Percentiles rank a stretch among this genome's conserved stretches.
These are phyloP conservation scores for Pseudanteris insignis DNA, from an alignment of 2,888 invertebrate species.

Conservation along the genomic window DNA sequence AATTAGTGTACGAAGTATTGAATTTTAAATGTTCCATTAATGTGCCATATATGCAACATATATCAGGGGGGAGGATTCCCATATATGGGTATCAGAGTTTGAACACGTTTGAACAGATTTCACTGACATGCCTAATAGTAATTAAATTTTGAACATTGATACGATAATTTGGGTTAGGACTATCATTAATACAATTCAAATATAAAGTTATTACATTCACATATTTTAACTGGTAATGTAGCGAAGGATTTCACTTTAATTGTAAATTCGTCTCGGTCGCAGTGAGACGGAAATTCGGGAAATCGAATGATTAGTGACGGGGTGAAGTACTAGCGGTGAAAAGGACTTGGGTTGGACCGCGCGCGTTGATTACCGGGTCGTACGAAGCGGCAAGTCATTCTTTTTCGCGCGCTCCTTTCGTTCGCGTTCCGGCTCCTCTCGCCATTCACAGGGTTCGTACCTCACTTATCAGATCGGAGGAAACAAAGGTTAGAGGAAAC, in stretches of 20 bases:
- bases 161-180: too few relatives aligned
- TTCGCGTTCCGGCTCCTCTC: constrained; percentile 31
- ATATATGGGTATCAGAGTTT: too few relatives aligned
- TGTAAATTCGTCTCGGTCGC: constrained; percentile 15
- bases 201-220: too few relatives aligned
- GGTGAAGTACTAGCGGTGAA: constrained; percentile 16
- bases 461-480: constrained; percentile 54
- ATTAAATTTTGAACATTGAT: too few relatives aligned
- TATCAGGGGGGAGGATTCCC: too few relatives aligned
- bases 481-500: constrained; percentile 55
- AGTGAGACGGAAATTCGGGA: constrained; percentile 12
- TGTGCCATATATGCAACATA: too few relatives aligned
- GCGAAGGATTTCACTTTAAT: neutral
- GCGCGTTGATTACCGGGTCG: constrained; percentile 49
- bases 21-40: too few relatives aligned
- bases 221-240: too few relatives aligned
- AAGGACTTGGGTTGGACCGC: constrained; percentile 34
- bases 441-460: constrained; percentile 47
- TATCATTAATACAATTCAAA: too few relatives aligned
- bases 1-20: too few relatives aligned
- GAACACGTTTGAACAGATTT: too few relatives aligned
- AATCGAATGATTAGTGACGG: constrained; percentile 17
- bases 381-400: constrained; percentile 34
- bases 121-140: too few relatives aligned
- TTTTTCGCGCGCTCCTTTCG: constrained; percentile 45